Base-by-base conservation (phyloP, 2,797 vertebrate genomes). In the Pyrrhura leucotis region DNA sequence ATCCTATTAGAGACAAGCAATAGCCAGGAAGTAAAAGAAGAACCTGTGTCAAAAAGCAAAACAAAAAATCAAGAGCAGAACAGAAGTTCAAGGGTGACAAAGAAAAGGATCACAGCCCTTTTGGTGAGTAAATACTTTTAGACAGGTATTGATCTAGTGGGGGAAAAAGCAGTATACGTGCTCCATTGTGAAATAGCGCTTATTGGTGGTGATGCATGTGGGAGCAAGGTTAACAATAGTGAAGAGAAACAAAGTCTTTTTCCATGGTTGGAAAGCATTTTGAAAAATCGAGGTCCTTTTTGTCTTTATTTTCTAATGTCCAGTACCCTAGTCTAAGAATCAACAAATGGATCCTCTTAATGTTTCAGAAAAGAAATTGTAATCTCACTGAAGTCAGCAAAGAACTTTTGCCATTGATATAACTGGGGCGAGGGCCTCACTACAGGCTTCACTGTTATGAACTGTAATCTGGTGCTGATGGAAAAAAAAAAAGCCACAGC, bases 81-180 rank as follows among this genome's bases (percentile, higher is more conserved):
- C 74, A 95, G 88, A 95, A 93, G 91, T 96, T 96, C 88, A 96
- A 50, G 71, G 72, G 77, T 88, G 93, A 93, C 80, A 90, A 95
- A 93, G 94, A 68, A 78, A 94, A 94, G 65, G 79, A 96, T 94
- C 68, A 72, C 71, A 90, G 86, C 45, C 86, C 62, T 89, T 94
- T 95, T 81, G 79, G 91, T 94, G 91, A 95, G 88, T 95, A 97
- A 94, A 96, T 95, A 94, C 89, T 90, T 96, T 94, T 71, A 95
- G 95, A 95, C 94, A 90, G 74, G 22, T 97, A 97, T 97, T 96
- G 95, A 97, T 97, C 93, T 87, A 29, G 51, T 37, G 20, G 76
- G 76, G 16, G 3, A 45, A 68, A 68, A 86, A 80, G 15, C 76
- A 61, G 63, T 8, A 6, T 86, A 75, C 4, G 7, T 50, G 89